Conservation (phyloP, 2,888 invertebrate genomes). For the Luffia ferchaultella region DNA sequence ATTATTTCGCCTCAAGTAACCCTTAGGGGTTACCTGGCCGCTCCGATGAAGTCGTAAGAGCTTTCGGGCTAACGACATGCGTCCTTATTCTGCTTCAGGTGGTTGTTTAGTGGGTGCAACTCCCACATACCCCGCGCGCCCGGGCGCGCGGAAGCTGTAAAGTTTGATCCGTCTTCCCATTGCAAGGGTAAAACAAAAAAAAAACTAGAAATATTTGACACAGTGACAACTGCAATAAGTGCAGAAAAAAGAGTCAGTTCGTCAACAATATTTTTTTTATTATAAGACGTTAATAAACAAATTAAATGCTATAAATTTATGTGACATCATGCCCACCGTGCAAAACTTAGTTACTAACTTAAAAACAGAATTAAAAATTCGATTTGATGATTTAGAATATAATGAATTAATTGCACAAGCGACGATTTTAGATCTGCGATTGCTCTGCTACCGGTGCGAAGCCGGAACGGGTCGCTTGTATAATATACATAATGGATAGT, state of each 20-base stretch:
- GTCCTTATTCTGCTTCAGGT: too few relatives aligned
- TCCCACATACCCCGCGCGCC: too few relatives aligned
- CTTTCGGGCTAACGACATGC: too few relatives aligned
- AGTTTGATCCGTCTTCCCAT: too few relatives aligned
- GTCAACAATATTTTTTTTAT: conserved; percentile 1
- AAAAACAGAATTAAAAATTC: background rate
- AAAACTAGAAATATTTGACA: background rate
- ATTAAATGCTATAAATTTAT: background rate
- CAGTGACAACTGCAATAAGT: conserved; percentile 1
- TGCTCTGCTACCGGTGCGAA: too few relatives aligned
- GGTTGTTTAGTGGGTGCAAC: too few relatives aligned
- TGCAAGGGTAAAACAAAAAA: background rate
- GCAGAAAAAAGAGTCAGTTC: background rate
- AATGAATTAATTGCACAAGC: background rate
- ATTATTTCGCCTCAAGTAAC: too few relatives aligned
- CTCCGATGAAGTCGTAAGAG: too few relatives aligned
- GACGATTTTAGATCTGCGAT: background rate
- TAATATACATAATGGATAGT: too few relatives aligned
- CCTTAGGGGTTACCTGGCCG: too few relatives aligned
- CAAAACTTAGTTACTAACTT: background rate
- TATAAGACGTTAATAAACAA: background rate
- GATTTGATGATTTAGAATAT: background rate
- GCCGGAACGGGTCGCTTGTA: too few relatives aligned
- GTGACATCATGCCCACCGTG: background rate
- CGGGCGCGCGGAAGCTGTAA: too few relatives aligned